Evolutionary conservation across 2,113 vertebrate species (phyloP), one percentile per base, ranked within the genome.

Genomic region (human (Homo sapiens)): DNA sequence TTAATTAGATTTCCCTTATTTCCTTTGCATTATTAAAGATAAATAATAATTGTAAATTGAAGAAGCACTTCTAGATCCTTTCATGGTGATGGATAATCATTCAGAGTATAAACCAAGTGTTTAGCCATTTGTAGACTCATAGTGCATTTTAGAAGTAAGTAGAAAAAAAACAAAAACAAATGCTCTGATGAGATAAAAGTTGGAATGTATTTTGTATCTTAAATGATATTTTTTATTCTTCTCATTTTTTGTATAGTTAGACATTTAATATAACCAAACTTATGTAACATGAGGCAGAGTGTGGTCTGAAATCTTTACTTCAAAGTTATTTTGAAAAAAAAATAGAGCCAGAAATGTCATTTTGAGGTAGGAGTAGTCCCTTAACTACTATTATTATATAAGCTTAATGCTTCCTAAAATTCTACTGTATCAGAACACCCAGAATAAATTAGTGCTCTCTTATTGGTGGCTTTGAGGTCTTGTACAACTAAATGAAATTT

Each of bases 391-490:
- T 64, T 43, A 79, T 68, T 64, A 68, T 35, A 9, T 75, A 66
- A 86, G 9, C 6, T 64, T 91, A 61, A 83, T 82, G 30, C 3
- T 91, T 89, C 5, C n/a, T 95, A 82, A 90, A 87, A 68, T 81
- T 70, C 70, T 17, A 79, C 38, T 64, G 25, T 55, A 35, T 25
- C 30, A 66, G 83, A 92, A 96, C 13, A 64, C 64, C 30, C 88
- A 96, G 23, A 93, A 94, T 35, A 27, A 87, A 25, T 35, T 55
- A 68, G 83, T 30, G 59, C 93, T 66, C 32, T 89, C 88, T 97
- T 87, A 92, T 48, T 43, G 1, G 4, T 84, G 35, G 25, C 61
- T 91, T 91, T 22, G n/a, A 4, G n/a, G 35, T 93, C 8, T 93
- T 86, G 0, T 55, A 96, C 14, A 84, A 96, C 50, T 17, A 59